Percentiles rank a stretch among this genome's conserved stretches.
Conservation (phyloP, 2,113 vertebrate species). For the Macrotis lagotis region DNA sequence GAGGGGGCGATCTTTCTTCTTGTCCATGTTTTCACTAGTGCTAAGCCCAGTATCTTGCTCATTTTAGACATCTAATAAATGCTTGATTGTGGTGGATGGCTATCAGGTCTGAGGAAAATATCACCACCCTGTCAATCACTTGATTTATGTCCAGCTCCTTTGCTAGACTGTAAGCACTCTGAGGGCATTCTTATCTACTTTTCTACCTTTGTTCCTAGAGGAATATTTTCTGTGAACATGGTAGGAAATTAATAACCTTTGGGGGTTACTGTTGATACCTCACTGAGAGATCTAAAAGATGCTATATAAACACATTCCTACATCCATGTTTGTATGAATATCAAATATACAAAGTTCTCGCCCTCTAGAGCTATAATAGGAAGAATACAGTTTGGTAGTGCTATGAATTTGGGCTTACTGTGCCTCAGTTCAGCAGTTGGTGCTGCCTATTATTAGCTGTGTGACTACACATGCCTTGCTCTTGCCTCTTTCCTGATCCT, state of each 20-base stretch:
- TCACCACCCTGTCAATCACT: fast-evolving
- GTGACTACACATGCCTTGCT: not conserved
- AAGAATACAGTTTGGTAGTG: not conserved
- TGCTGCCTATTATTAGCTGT: not conserved
- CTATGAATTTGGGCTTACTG: not conserved
- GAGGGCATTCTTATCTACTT: not conserved
- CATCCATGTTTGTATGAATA: no score
- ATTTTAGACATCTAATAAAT: not conserved
- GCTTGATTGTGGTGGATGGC: not conserved
- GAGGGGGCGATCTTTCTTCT: not conserved
- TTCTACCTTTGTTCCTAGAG: not conserved
- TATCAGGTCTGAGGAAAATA: not conserved
- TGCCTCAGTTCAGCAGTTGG: not conserved
- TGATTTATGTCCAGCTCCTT: not conserved
- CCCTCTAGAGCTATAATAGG: not conserved
- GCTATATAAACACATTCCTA: no score
- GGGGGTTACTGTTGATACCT: not conserved
- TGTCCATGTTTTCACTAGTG: not conserved
- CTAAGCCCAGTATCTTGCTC: no score
- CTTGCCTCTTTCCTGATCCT: not conserved
- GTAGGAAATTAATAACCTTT: not conserved
- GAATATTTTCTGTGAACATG: not conserved
- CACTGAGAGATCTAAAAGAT: not conserved
- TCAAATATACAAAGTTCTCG: no score
- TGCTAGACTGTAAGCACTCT: not conserved